These are phyloP conservation scores for Rhagonycha fulva DNA, from an alignment of 2,888 invertebrate species.

Conservation along the genomic window DNA sequence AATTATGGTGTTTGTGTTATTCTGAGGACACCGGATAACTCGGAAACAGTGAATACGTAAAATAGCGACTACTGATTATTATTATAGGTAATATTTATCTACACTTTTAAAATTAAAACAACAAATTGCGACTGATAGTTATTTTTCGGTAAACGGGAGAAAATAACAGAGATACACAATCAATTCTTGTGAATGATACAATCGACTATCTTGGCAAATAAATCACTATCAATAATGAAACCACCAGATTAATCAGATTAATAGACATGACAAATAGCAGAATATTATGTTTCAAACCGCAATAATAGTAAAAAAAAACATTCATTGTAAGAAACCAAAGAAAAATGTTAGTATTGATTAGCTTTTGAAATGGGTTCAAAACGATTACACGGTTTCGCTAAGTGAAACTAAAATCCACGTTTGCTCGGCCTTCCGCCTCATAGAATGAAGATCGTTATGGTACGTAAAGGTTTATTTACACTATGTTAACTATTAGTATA, in stretches of 20 bases:
- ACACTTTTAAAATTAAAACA: not conserved
- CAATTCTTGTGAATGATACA: not conserved
- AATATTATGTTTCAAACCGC: not conserved
- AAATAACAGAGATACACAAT: not conserved
- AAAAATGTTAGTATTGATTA: too few relatives aligned
- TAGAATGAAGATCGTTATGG: too few relatives aligned
- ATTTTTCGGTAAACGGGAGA: not conserved
- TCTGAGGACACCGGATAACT: not conserved
- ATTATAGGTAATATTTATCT: not conserved
- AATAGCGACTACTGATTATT: not conserved
- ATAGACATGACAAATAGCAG: not conserved
- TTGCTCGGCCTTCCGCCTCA: too few relatives aligned
- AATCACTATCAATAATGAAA: not conserved
- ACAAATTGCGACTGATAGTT: not conserved
- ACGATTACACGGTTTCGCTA: too few relatives aligned
- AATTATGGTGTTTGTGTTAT: too few relatives aligned
- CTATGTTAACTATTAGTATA: too few relatives aligned
- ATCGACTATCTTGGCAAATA: not conserved
- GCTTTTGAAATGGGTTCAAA: too few relatives aligned
- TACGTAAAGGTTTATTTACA: too few relatives aligned
- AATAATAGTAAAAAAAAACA: not conserved
- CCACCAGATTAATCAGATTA: not conserved
- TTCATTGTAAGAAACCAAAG: too few relatives aligned
- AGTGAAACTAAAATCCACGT: too few relatives aligned
- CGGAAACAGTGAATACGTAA: not conserved